Percentiles rank a stretch among this genome's conserved stretches.
phyloP scores from a whole-genome alignment of 2,113 vertebrate genomes.

The Lepidothrix coronata region DNA sequence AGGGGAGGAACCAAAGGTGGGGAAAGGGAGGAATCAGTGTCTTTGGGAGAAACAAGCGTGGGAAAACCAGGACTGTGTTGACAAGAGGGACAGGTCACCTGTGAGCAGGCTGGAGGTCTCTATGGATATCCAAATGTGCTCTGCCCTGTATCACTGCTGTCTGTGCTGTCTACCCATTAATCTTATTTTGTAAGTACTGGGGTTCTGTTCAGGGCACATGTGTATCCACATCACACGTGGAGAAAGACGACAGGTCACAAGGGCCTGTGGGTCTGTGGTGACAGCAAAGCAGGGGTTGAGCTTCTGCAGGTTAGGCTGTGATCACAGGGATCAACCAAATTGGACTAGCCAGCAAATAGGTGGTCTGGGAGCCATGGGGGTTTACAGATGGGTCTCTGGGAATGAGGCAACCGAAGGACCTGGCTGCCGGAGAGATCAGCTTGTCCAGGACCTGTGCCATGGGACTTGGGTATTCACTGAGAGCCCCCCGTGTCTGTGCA shows the following conservation, averaged over 20 bases:
- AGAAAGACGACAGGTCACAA: not conserved
- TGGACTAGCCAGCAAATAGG: not conserved
- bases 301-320: not conserved
- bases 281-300: not conserved
- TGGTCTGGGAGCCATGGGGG: not conserved
- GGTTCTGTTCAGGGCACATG: not conserved
- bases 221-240: fast-evolving
- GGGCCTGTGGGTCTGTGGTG: not conserved
- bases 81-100: not conserved
- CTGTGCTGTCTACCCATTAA: not conserved
- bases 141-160: not conserved
- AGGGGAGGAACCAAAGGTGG: fast-evolving
- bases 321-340: not conserved
- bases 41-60: not conserved
- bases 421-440: not conserved
- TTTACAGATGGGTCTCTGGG: not conserved
- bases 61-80: not conserved
- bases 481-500: not conserved
- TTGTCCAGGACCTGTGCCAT: not conserved
- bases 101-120: not conserved
- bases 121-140: not conserved
- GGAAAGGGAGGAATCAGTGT: not conserved
- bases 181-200: not conserved
- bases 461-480: not conserved
- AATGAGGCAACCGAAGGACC: fast-evolving